Evolutionary conservation across 53 echinoderm and acorn worm genomes (phyloP), one percentile per base, ranked within the genome.

Genomic region (Holothuria scabra): DNA sequence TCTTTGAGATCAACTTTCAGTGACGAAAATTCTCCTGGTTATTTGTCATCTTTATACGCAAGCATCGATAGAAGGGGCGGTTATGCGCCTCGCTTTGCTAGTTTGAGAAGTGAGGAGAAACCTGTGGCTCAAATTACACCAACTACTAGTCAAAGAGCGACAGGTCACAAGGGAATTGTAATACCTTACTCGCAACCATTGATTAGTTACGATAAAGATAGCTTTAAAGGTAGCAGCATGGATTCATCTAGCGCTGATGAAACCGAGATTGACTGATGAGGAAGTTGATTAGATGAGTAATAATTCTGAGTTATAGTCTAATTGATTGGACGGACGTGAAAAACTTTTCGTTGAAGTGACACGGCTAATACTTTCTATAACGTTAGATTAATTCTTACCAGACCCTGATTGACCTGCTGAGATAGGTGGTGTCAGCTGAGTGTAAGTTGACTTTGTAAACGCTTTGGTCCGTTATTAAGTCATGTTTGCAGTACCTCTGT

Each of bases 41-140:
- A 93, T 67, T 88, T 96, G 61, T 92, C 93, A 14, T 88, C 91
- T 66, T 87, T 96, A 21, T 96, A 96, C 68, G 93, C 96, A 18
- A 96, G 85, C 33, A 81, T 96, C 28, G 93, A 96, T 60, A 89
- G 84, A 66, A 85, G 68, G 65, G 83, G 68, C 23, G 79, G 84
- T 56, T 90, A 68, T 19, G 84, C 85, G 34, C 83, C 88, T 2
- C 64, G 81, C 25, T 87, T 86, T 80, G 69, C 76, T 46, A 89
- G 70, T 63, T 81, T 87, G 37, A 56, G 83, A n/a, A 24, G 85
- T 8, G 84, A 88, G 16, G 95, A 88, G 32, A 89, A 89, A 68
- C 95, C 95, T 2, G 81, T 95, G 0, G 91, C 91, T 0, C 88
- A 87, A 81, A 90, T 95, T 12, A 91, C 91, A 30, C 95, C 95